Conservation (phyloP, 2,113 vertebrate genomes). For the Alectura lathami region DNA sequence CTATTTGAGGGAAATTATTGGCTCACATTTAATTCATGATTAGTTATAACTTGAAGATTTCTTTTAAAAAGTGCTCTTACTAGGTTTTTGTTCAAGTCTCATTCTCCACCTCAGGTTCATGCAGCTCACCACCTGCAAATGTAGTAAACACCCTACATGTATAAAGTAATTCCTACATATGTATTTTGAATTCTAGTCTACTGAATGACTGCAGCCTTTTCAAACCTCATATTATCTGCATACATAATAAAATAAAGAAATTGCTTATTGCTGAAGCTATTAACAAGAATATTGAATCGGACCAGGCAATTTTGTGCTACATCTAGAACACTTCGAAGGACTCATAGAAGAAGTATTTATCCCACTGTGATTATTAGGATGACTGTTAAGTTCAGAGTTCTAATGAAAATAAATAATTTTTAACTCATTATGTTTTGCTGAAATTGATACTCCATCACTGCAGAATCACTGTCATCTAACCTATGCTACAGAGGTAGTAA, state of each 20-base stretch:
- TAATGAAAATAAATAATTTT: background rate
- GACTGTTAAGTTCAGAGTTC: too few species aligned
- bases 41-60: background rate
- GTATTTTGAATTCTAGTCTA: background rate
- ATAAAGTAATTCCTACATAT: background rate
- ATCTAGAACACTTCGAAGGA: background rate
- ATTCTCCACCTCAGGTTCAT: background rate
- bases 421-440: background rate
- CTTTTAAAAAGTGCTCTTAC: background rate
- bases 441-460: background rate
- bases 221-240: background rate
- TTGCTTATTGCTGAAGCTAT: background rate
- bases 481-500: background rate
- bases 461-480: background rate
- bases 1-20: too few species aligned
- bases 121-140: background rate
- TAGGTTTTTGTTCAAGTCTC: background rate
- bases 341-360: background rate
- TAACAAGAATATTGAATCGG: background rate
- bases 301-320: background rate
- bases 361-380: too few species aligned
- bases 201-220: background rate
- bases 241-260: background rate
- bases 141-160: background rate
- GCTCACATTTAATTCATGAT: background rate